phyloP scores from a whole-genome alignment of 2,888 invertebrate species.

The Acanthosoma haemorrhoidale region DNA sequence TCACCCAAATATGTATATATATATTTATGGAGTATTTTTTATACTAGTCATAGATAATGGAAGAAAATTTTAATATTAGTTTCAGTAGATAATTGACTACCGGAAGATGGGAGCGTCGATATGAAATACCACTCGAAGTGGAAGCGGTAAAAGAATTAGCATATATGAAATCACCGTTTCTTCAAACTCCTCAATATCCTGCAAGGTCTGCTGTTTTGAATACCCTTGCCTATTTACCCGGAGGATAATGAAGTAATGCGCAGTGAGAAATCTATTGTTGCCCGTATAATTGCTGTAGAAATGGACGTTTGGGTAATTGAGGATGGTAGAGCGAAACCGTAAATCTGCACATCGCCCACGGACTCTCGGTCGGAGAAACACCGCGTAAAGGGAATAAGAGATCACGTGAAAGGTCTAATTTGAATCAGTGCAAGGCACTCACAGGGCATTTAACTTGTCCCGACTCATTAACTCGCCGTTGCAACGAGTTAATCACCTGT shows the following conservation, averaged over 20 bases:
- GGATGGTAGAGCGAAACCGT: neutral
- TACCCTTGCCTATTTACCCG: neutral
- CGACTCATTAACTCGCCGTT: too few relatives aligned
- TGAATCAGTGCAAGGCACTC: too few relatives aligned
- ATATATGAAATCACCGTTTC: neutral
- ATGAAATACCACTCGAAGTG: too few relatives aligned
- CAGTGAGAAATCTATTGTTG: conserved; percentile 2
- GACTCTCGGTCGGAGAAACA: too few relatives aligned
- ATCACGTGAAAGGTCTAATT: neutral
- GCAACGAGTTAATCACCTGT: too few relatives aligned
- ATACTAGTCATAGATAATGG: too few relatives aligned
- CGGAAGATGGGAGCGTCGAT: too few relatives aligned
- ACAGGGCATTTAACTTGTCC: too few relatives aligned
- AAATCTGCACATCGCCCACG: neutral
- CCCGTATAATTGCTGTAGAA: neutral
- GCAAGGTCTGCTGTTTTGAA: neutral
- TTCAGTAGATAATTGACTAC: too few relatives aligned
- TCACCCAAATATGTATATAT: too few relatives aligned
- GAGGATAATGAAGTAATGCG: neutral
- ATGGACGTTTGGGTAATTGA: neutral
- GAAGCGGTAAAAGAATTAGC: neutral
- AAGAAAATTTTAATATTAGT: too few relatives aligned
- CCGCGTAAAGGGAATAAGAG: neutral
- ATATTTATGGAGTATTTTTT: too few relatives aligned
- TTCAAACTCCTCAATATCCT: neutral